These are phyloP conservation scores for Oscarella lobularis DNA, from an alignment of 37 sponge, comb jelly and placozoan genomes.

Conservation along the genomic window DNA sequence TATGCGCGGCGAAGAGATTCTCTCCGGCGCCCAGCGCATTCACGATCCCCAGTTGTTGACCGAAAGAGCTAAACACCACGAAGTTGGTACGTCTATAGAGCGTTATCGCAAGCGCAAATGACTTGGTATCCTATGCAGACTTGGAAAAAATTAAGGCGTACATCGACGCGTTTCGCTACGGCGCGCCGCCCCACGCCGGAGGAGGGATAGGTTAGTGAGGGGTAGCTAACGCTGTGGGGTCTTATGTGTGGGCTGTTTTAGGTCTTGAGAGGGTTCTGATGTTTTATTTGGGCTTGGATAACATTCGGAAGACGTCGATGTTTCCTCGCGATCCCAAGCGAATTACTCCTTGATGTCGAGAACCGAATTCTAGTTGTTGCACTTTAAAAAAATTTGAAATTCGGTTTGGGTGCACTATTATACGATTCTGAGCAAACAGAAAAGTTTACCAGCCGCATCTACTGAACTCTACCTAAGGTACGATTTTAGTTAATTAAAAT, in stretches of 20 bases:
- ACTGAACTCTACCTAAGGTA: no score
- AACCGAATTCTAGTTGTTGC: no score
- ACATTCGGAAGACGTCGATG: slow-evolving; percentile 96
- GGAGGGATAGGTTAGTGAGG: slow-evolving; percentile 90
- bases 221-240: no score
- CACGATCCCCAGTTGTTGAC: slow-evolving; percentile 90
- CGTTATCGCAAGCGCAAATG: no score
- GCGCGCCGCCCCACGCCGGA: slow-evolving; percentile 91
- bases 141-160: slow-evolving; percentile 82
- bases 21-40: slow-evolving; percentile 97
- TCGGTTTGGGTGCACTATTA: no score
- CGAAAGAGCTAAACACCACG: slow-evolving; percentile 70
- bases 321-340: slow-evolving; percentile 98
- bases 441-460: no score
- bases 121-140: no score
- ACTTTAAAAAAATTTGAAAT: no score
- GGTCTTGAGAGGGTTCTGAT: slow-evolving; percentile 95
- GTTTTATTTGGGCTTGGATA: slow-evolving; percentile 93
- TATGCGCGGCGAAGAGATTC: slow-evolving; percentile 98
- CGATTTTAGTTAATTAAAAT: no score
- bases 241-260: neutral
- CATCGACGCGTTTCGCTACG: slow-evolving; percentile 96
- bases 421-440: no score
- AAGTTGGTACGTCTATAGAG: slow-evolving; percentile 44
- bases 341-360: slow-evolving; percentile 88